A percentile compares a stretch with the other conserved stretches of the same genome.
These are phyloP conservation scores for Xylota sylvarum DNA, from an alignment of 2,888 invertebrate genomes.

Conservation along the genomic window DNA sequence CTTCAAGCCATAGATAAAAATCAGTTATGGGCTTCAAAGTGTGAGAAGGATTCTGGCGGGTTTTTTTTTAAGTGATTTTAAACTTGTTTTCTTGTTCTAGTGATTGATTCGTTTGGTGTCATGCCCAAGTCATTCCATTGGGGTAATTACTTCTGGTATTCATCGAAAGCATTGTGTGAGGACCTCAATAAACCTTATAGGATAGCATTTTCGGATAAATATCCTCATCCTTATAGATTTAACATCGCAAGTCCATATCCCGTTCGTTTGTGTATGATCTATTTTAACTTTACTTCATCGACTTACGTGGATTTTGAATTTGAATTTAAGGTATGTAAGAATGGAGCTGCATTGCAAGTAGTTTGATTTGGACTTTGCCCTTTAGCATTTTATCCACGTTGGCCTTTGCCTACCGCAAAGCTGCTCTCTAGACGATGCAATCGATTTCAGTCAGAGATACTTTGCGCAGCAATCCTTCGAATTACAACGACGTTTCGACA, in stretches of 20 bases:
- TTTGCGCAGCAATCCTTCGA: slow-evolving; percentile 81
- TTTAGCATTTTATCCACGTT: slow-evolving; percentile 80
- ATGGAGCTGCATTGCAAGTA: not conserved
- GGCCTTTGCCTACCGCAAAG: slow-evolving; percentile 85
- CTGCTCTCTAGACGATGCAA: slow-evolving; percentile 81
- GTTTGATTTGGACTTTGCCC: not conserved
- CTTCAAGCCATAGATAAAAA: not conserved
- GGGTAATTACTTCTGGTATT: not conserved
- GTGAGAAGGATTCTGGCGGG: not conserved
- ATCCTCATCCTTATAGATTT: not conserved
- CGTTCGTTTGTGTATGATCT: not conserved
- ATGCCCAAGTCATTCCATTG: not conserved
- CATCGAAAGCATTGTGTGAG: not conserved
- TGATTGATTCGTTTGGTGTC: not conserved
- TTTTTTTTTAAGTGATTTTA: not conserved
- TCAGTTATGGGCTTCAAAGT: not conserved
- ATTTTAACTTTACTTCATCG: not conserved
- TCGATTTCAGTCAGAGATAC: slow-evolving; percentile 79
- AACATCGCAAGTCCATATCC: not conserved
- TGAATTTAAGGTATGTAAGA: not conserved
- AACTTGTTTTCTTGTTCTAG: not conserved
- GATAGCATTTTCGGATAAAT: not conserved
- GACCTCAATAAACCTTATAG: not conserved
- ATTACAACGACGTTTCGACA: slow-evolving; percentile 81
- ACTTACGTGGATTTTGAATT: not conserved